A percentile compares a stretch with the other conserved stretches of the same genome.
phyloP scores from a whole-genome alignment of 2,113 vertebrate genomes.

The Ceyx melanurus region DNA sequence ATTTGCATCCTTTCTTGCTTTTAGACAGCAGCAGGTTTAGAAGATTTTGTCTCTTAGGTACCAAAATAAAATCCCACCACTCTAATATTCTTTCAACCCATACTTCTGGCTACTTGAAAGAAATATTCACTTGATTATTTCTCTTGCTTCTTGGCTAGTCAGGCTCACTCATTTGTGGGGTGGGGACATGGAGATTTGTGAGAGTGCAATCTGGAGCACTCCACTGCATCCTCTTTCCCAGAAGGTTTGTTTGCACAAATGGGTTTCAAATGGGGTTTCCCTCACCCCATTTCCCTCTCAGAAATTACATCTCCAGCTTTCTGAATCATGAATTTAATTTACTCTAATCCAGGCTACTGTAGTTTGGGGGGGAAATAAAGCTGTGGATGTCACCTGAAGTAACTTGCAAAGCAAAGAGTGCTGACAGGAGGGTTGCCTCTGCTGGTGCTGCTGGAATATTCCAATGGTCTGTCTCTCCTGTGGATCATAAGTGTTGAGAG shows the following conservation, averaged over 20 bases:
- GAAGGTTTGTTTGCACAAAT: neutral
- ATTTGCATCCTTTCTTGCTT: neutral
- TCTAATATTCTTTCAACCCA: neutral
- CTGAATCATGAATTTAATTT: neutral
- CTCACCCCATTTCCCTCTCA: accelerated
- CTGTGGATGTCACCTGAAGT: neutral
- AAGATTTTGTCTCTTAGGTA: neutral
- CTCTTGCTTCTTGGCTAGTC: neutral
- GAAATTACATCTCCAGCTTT: neutral
- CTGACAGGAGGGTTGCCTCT: neutral
- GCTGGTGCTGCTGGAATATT: neutral
- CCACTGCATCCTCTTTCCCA: neutral
- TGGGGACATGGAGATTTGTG: neutral
- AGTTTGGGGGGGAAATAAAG: neutral
- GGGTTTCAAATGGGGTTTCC: neutral
- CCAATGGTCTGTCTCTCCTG: neutral
- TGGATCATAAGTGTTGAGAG: neutral
- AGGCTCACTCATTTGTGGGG: neutral
- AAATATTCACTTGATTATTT: neutral
- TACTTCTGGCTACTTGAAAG: neutral
- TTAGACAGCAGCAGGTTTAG: neutral
- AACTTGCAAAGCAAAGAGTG: neutral
- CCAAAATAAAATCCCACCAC: neutral
- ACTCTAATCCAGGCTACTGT: neutral
- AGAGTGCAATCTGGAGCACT: too few species aligned